A percentile compares a stretch with the other conserved stretches of the same genome.
Conservation (phyloP, 2,113 vertebrate species). For the Heteronetta atricapilla region DNA sequence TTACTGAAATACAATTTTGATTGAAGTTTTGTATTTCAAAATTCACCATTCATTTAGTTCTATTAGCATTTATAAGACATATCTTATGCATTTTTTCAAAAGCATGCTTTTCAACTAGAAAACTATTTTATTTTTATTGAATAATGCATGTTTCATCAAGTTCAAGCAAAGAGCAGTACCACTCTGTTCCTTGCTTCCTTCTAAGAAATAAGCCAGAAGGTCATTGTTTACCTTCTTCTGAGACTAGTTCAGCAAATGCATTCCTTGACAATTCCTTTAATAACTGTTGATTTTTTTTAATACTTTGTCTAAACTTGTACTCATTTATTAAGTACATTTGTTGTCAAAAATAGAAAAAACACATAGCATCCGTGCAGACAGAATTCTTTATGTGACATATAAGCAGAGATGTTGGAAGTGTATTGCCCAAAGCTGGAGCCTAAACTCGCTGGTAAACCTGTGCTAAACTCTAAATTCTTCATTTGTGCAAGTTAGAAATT, state of each 20-base stretch:
- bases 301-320: background rate
- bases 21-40: background rate
- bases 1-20: conserved; percentile 14
- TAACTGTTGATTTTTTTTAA: background rate
- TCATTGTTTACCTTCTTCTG: background rate
- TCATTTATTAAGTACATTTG: background rate
- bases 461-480: background rate
- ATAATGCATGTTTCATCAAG: background rate
- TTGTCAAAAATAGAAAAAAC: background rate
- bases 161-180: background rate
- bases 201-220: background rate
- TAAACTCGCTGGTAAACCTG: background rate
- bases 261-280: background rate
- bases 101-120: background rate
- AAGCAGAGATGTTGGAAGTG: background rate
- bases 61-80: background rate
- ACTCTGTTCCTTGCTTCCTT: background rate
- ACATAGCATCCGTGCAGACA: background rate
- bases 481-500: background rate
- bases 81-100: background rate
- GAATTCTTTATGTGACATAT: background rate
- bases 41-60: background rate
- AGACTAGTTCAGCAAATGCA: background rate
- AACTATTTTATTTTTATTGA: background rate
- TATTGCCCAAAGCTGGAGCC: background rate